Base-by-base conservation (phyloP, 2,113 vertebrate genomes). In the Elephas maximus region DNA sequence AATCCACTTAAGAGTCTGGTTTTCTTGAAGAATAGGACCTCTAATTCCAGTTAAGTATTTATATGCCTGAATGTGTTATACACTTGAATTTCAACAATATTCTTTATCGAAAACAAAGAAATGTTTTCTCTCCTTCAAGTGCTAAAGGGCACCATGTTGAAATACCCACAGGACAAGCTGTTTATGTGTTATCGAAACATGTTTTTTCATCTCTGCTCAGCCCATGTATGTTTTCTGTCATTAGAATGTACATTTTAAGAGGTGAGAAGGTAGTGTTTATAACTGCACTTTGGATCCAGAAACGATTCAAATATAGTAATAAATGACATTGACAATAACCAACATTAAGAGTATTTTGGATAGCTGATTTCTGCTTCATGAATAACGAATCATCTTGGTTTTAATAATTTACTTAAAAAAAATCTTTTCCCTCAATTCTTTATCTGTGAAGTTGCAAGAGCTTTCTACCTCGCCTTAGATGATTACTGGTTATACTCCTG, bases 401-500 rank as follows among this genome's bases (percentile, higher is more conserved):
- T 97, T 96, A 96, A 94, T 81, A 93, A 96, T 93, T 94, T 78
- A 90, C 77, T 97, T 94, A 81, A 7, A 18, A 93, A 82, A 91
- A 26, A 53, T 82, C 18, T 11, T 83, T 96, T 60, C 10, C 57
- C 23, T 82, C 18, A 84, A 4, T 62, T 85, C 69, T 96, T 91
- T 86, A 84, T 88, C 71, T 94, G 82, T 88, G 78, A 94, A 95
- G 88, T 97, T 96, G 62, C 60, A 93, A 90, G 93, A 88, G 88
- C 87, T 95, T 93, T 97, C 69, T 76, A n/a, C 90, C 77, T 97
- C 79, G 89, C 80, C 87, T 97, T 95, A 76, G 78, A 95, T 97
- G 95, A 97, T 97, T 94, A 79, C 93, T 92, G 63, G 93, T 95
- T 89, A 83, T 24, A 91, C 91, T 98, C 91, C 93, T 97, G 90